Evolutionary conservation across 2,797 vertebrate genomes (phyloP).

Genomic region (Choloepus didactylus): DNA sequence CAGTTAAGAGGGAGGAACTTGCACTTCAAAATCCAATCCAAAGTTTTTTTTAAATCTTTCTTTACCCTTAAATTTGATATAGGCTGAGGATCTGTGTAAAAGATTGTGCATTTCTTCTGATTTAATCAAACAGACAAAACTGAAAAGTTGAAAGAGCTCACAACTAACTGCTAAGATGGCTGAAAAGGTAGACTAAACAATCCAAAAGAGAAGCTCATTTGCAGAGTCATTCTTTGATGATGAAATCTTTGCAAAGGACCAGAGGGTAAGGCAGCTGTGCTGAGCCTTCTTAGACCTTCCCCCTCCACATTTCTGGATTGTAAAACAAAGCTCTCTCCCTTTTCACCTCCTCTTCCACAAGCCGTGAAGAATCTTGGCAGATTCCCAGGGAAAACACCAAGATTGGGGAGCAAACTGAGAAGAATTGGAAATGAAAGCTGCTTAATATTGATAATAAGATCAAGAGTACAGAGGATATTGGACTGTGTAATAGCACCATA

Average conservation of each 20-base stretch:
- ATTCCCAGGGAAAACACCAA: neutral
- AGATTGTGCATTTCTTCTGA: neutral
- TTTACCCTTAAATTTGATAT: neutral
- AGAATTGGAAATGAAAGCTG: neutral
- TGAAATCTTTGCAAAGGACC: neutral
- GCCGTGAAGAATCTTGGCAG: neutral
- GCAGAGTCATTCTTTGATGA: neutral
- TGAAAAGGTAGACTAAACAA: neutral
- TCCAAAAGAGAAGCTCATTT: neutral
- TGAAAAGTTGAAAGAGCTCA: neutral
- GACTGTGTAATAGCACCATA: neutral
- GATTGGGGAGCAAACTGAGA: neutral
- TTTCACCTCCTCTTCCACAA: neutral
- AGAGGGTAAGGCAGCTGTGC: too few species aligned
- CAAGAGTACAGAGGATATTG: neutral
- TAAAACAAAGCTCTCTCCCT: neutral
- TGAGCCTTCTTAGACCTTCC: accelerated
- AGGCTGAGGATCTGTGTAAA: neutral
- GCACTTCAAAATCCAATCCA: too few species aligned
- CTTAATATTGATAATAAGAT: neutral
- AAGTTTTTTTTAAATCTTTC: neutral
- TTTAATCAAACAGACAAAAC: constrained; percentile 20
- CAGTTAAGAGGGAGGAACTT: neutral
- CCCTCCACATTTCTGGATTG: neutral
- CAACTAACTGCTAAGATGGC: neutral